Percentiles rank a stretch among this genome's conserved stretches.
Evolutionary conservation across 2,113 vertebrate species (phyloP).

Genomic region (Ascaphus truei): DNA sequence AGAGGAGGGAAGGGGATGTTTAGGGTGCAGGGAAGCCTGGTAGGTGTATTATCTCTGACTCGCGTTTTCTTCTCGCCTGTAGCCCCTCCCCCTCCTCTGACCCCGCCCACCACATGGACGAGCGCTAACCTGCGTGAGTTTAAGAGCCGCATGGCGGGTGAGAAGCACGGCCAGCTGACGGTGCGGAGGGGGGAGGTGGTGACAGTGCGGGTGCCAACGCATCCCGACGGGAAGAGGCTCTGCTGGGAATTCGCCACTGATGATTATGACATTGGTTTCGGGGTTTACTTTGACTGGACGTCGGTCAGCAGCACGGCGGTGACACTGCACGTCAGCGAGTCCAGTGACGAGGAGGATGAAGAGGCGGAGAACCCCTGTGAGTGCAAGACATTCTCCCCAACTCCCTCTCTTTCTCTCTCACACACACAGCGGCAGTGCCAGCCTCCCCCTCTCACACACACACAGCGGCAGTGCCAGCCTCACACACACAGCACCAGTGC

Average conservation of each 20-base stretch:
- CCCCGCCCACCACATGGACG: conserved; percentile 85
- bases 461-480: no score
- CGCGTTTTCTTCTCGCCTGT: conserved; percentile 38
- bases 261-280: conserved; percentile 94
- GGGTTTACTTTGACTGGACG: conserved; percentile 96
- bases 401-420: no score
- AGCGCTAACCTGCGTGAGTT: conserved; percentile 84
- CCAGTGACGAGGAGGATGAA: conserved; percentile 95
- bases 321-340: conserved; percentile 95
- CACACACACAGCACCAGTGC: no score
- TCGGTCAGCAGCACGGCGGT: conserved; percentile 85
- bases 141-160: conserved; percentile 80
- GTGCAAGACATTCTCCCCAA: no score
- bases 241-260: conserved; percentile 98
- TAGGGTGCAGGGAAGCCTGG: background rate
- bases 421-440: no score
- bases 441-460: no score
- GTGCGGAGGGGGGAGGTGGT: conserved; percentile 92
- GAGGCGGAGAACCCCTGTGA: conserved; percentile 73
- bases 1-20: background rate
- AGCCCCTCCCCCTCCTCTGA: conserved; percentile 78
- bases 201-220: conserved; percentile 89
- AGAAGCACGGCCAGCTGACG: conserved; percentile 85
- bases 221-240: conserved; percentile 85
- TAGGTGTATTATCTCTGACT: background rate